A percentile compares a stretch with the other conserved stretches of the same genome.
Conservation (phyloP, 2,888 invertebrate genomes). For the Eucriotettix oculatus region DNA sequence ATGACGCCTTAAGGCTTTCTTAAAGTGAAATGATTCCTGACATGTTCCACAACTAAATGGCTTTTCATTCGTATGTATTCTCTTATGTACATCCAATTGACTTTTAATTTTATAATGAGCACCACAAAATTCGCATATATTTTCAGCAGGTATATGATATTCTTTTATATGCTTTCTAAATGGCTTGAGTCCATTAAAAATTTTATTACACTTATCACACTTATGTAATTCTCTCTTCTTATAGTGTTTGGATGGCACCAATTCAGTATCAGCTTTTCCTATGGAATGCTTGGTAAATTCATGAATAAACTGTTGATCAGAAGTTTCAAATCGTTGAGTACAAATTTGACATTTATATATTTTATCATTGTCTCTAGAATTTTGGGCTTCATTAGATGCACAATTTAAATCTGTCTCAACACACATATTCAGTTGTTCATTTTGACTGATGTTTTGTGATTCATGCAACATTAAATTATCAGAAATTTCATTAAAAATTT, state of each 20-base stretch:
- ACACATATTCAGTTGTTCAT: no score
- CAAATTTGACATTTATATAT: slow-evolving; percentile 5
- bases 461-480: no score
- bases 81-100: slow-evolving; percentile 4
- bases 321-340: not conserved
- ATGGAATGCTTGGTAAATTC: slow-evolving; percentile 5
- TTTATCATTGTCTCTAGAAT: not conserved
- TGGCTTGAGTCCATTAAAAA: slow-evolving; percentile 6
- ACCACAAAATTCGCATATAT: slow-evolving; percentile 9
- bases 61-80: slow-evolving; percentile 9
- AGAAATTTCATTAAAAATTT: no score
- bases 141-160: slow-evolving; percentile 6
- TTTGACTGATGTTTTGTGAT: no score
- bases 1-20: slow-evolving; percentile 7
- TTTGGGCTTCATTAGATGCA: no score
- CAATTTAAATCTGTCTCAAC: no score
- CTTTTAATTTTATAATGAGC: slow-evolving; percentile 6
- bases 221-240: slow-evolving; percentile 1
- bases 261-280: not conserved
- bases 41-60: slow-evolving; percentile 6
- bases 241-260: not conserved
- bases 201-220: slow-evolving; percentile 5
- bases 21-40: slow-evolving; percentile 4
- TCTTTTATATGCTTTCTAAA: slow-evolving; percentile 4
- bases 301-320: slow-evolving; percentile 5